phyloP scores from a whole-genome alignment of 2,797 vertebrate genomes.

The Catamblyrhynchus diadema region DNA sequence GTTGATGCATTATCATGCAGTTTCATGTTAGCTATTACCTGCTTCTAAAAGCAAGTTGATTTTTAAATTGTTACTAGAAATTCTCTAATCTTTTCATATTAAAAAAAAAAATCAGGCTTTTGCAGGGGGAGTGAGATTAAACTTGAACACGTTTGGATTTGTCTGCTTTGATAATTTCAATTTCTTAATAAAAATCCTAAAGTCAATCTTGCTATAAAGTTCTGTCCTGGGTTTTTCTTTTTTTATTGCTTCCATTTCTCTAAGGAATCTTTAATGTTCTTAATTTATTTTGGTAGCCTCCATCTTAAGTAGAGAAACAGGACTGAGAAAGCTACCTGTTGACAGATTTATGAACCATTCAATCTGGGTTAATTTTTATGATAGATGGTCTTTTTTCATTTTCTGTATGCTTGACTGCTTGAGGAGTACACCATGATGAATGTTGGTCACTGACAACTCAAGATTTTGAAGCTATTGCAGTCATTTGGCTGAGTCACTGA shows the following conservation, averaged over 20 bases:
- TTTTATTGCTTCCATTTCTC: background rate
- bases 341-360: background rate
- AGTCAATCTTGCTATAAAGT: background rate
- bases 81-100: background rate
- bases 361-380: background rate
- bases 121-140: background rate
- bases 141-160: background rate
- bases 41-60: background rate
- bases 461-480: background rate
- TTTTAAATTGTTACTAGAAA: background rate
- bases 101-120: fast-evolving
- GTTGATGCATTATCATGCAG: background rate
- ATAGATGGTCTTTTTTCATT: background rate
- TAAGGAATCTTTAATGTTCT: background rate
- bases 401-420: background rate
- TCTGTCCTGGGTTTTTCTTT: background rate
- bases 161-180: background rate
- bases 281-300: background rate
- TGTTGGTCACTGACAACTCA: background rate
- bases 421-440: background rate
- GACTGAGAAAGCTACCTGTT: background rate
- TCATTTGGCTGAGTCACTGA: background rate
- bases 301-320: background rate
- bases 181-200: background rate
- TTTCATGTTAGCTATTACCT: background rate